phyloP scores from a whole-genome alignment of 2,888 invertebrate genomes.

The Antheraea assamensis region DNA sequence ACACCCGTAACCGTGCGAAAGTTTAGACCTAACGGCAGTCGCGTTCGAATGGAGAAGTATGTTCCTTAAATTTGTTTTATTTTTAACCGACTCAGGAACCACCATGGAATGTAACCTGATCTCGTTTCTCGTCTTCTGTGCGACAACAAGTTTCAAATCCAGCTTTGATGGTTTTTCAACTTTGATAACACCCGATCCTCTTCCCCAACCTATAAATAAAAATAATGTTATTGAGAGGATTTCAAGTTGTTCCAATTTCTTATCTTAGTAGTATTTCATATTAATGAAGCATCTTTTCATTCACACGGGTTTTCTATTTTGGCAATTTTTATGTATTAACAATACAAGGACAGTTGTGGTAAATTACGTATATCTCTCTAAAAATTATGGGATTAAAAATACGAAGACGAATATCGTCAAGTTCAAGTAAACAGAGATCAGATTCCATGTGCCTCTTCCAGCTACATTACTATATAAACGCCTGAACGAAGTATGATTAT shows the following conservation, averaged over 20 bases:
- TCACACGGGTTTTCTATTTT: not conserved
- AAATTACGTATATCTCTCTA: not conserved
- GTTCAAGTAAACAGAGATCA: not conserved
- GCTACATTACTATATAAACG: constrained; percentile 48
- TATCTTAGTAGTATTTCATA: not conserved
- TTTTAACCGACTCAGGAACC: constrained; percentile 13
- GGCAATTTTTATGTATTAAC: not conserved
- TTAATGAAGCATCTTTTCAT: not conserved
- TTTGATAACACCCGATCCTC: constrained; percentile 4
- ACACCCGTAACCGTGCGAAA: constrained; percentile 48
- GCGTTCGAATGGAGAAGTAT: constrained; percentile 51
- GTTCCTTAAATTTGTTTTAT: constrained; percentile 38
- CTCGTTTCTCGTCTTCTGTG: constrained; percentile 10
- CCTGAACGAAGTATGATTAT: constrained; percentile 38
- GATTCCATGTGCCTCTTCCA: constrained; percentile 30
- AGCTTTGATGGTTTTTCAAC: constrained; percentile 7
- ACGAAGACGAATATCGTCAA: not conserved
- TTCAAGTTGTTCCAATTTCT: not conserved
- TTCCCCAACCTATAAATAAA: constrained; percentile 37
- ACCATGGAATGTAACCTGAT: not conserved
- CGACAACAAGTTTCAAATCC: constrained; percentile 1
- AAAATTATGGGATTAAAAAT: not conserved
- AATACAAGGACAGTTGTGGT: not conserved
- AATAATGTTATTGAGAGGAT: constrained; percentile 19
- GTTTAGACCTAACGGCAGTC: constrained; percentile 48